phyloP scores from a whole-genome alignment of 2,888 invertebrate genomes.

The Acrobasis repandana region DNA sequence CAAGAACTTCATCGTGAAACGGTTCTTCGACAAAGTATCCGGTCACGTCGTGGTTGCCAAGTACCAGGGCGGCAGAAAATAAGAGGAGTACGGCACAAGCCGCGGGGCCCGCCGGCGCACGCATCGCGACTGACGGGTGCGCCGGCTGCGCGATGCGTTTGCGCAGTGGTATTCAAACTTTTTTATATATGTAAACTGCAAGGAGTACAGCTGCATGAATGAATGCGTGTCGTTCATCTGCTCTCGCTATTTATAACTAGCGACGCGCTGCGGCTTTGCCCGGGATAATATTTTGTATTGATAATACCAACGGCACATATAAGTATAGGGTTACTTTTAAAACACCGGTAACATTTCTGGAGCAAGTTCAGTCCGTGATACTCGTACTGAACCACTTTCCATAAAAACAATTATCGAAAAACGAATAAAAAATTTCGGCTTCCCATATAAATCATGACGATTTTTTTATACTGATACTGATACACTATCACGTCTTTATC shows the following conservation, averaged over 20 bases:
- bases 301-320: background rate
- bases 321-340: too few species aligned
- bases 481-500: too few species aligned
- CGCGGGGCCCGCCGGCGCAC: slow-evolving; percentile 67
- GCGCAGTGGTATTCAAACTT: slow-evolving; percentile 64
- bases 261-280: background rate
- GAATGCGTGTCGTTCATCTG: slow-evolving; percentile 30
- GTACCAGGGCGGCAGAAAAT: slow-evolving; percentile 62
- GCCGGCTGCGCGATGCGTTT: slow-evolving; percentile 58
- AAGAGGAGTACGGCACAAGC: slow-evolving; percentile 60
- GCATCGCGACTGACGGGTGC: slow-evolving; percentile 73
- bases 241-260: slow-evolving; percentile 28
- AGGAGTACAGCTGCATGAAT: slow-evolving; percentile 31
- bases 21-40: slow-evolving; percentile 71
- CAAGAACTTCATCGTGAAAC: slow-evolving; percentile 67
- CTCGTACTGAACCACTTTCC: too few species aligned
- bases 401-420: too few species aligned
- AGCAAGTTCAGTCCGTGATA: too few species aligned
- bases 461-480: too few species aligned
- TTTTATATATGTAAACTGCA: slow-evolving; percentile 33
- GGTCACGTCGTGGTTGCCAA: slow-evolving; percentile 55
- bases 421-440: too few species aligned
- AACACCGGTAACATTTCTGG: too few species aligned
- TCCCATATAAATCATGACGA: too few species aligned
- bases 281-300: background rate